Conservation (phyloP, 2,888 invertebrate species). For the Limenitis camilla region DNA sequence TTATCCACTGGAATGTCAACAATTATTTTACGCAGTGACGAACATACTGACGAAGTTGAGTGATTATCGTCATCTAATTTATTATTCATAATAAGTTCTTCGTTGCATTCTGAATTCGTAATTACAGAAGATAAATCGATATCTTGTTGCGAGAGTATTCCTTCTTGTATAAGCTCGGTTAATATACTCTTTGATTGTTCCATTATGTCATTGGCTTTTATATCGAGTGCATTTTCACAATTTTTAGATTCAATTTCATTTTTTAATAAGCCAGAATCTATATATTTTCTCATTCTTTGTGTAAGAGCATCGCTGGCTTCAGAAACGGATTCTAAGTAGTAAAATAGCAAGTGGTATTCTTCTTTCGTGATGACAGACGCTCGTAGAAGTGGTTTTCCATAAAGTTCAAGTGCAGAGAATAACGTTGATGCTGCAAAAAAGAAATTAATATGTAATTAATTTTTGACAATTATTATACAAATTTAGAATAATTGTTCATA, state of each 20-base stretch:
- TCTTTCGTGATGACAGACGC: conserved; percentile 68
- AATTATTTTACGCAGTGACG: conserved; percentile 53
- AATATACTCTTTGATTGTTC: conserved; percentile 58
- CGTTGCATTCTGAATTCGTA: conserved; percentile 50
- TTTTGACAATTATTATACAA: no score
- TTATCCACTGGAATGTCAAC: conserved; percentile 61
- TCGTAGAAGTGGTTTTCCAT: conserved; percentile 75
- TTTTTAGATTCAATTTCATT: conserved; percentile 38
- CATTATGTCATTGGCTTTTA: conserved; percentile 26
- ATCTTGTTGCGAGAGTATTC: conserved; percentile 60
- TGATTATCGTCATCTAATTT: conserved; percentile 54
- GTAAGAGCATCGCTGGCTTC: conserved; percentile 66
- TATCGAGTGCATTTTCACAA: conserved; percentile 27
- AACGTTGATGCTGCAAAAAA: conserved; percentile 69
- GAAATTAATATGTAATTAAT: conserved; percentile 23
- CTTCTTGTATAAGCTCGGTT: conserved; percentile 64
- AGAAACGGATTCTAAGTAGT: conserved; percentile 67
- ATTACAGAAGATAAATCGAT: conserved; percentile 59
- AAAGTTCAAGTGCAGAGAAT: conserved; percentile 77
- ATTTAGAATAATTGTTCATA: no score
- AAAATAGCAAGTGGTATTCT: conserved; percentile 72
- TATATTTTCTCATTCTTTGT: conserved; percentile 66
- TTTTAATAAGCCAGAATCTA: conserved; percentile 64
- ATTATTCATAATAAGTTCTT: conserved; percentile 39
- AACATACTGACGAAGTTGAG: conserved; percentile 48